Base-by-base conservation (phyloP, 2,888 invertebrate species). In the Lasioglossum lativentre region DNA sequence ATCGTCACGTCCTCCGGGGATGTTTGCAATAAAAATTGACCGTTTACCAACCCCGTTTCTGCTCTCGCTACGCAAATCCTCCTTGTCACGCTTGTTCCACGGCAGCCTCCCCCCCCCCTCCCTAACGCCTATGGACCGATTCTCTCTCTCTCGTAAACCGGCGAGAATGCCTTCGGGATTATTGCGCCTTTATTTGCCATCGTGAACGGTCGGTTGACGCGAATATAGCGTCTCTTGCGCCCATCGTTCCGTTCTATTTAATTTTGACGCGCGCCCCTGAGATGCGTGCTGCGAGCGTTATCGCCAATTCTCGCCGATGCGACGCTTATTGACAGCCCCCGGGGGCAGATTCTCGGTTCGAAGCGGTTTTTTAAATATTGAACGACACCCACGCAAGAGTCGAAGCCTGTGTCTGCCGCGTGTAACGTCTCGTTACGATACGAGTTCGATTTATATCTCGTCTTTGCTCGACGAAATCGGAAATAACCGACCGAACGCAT, bases 351-450 rank as follows among this genome's bases (percentile, higher is more conserved):
- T 70, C 34, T 70, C 52, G 38, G 38, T 40, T 68, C 23, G 23
- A 8, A 40, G 30, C 30, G 70, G 34, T 52, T 38, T 80, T 70
- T 45, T 77, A 45, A 70, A 80, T 80, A 71, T 77, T 77, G 78
- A 71, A 34, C 52, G 66, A 19, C 34, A 30, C 3, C 34, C 66
- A 63, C 27, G 59, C 59, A 63, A 30, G 5, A 30, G 27, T 16
- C 59, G 59, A 14, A 14, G 14, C 12, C 59, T 59, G 14, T 63
- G 59, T 63, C 59, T 63, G 27, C 5, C 12, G 27, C 23, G 8
- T 52, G 52, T 52, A 27, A 63, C 16, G 0, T 63, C 5, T 16
- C 59, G 27, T 5, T 16, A 27, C 59, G 52, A 52, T 8, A 2
- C 23, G 23, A 23, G 23, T 23, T 52, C 27, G 27, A 5, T 16